phyloP scores from a whole-genome alignment of 2,888 invertebrate genomes.

The Pheosia gnoma region DNA sequence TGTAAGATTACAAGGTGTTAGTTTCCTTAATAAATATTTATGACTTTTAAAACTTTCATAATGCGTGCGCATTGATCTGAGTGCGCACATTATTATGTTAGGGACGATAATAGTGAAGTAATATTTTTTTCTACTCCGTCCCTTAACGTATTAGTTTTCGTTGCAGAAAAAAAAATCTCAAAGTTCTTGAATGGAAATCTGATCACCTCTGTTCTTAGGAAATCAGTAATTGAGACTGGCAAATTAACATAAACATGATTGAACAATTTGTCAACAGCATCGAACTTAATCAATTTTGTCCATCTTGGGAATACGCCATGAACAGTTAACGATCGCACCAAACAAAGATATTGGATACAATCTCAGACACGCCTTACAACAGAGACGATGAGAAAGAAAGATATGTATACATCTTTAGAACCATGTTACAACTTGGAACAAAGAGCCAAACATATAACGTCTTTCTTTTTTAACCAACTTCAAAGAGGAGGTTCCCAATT shows the following conservation, averaged over 20 bases:
- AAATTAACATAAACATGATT: background rate
- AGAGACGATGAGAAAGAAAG: background rate
- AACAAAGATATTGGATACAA: background rate
- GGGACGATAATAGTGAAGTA: no score
- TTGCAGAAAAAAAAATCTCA: no score
- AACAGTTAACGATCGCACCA: no score
- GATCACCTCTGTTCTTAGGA: no score
- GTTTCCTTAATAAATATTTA: slow-evolving; percentile 28
- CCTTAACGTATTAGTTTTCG: background rate
- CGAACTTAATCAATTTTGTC: background rate
- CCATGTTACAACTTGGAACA: background rate
- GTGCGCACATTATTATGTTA: no score
- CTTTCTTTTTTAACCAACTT: no score
- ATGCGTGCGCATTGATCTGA: slow-evolving; percentile 11
- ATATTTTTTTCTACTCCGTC: slow-evolving; percentile 15
- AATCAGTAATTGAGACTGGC: background rate
- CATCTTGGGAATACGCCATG: background rate
- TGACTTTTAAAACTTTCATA: slow-evolving; percentile 30
- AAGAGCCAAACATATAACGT: background rate
- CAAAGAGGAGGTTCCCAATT: no score
- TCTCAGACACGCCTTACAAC: no score
- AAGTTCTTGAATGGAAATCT: no score
- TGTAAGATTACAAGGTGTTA: slow-evolving; percentile 20
- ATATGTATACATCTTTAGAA: background rate
- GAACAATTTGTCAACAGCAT: background rate